Evolutionary conservation across 2,113 vertebrate genomes (phyloP).

Genomic region (Osmerus eperlanus): DNA sequence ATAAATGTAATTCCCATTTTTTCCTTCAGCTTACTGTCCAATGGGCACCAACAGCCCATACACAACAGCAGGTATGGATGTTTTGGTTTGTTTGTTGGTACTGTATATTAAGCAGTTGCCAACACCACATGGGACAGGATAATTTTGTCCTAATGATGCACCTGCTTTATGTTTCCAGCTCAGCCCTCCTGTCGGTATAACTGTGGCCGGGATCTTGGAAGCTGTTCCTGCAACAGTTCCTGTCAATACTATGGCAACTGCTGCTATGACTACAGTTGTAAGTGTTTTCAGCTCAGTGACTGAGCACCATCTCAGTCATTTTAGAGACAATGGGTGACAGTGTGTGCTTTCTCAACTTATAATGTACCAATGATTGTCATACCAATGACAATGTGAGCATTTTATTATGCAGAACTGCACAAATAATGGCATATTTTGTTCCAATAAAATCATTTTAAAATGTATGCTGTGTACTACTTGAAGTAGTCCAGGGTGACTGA

Average conservation of each 20-base stretch:
- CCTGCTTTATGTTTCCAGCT: slow-evolving; percentile 3
- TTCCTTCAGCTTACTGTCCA: slow-evolving; percentile 3
- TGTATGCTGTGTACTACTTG: too few species aligned
- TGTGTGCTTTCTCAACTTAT: too few species aligned
- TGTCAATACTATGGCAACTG: slow-evolving; percentile 51
- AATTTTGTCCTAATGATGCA: not conserved
- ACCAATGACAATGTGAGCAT: too few species aligned
- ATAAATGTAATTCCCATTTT: not conserved
- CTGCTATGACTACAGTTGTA: slow-evolving; percentile 47
- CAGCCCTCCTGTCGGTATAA: slow-evolving; percentile 31
- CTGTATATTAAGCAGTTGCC: too few species aligned
- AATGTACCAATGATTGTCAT: too few species aligned
- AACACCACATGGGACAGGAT: too few species aligned
- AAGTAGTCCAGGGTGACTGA: too few species aligned
- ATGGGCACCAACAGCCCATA: not conserved
- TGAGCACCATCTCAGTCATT: not conserved
- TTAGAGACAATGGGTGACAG: too few species aligned
- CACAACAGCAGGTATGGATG: not conserved
- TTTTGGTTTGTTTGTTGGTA: too few species aligned
- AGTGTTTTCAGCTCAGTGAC: not conserved
- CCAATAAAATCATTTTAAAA: too few species aligned
- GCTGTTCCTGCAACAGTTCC: slow-evolving; percentile 59
- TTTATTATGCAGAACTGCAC: too few species aligned
- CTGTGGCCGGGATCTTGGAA: slow-evolving; percentile 47
- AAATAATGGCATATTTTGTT: too few species aligned